Percentiles rank a stretch among this genome's conserved stretches.
phyloP scores from a whole-genome alignment of 2,888 invertebrate species.

The Proisotoma minuta region DNA sequence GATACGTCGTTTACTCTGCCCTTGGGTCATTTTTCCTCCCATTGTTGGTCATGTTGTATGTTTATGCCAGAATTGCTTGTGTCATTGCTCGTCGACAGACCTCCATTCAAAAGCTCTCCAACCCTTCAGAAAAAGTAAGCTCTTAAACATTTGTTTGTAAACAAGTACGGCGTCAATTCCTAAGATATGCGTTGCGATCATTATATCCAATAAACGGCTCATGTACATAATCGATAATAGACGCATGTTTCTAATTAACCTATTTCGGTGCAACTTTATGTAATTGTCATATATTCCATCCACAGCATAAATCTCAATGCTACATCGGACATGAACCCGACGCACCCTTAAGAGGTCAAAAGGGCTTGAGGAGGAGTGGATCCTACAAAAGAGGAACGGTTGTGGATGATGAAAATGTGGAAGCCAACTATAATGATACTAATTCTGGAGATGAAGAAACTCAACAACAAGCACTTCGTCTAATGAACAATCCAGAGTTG shows the following conservation, averaged over 20 bases:
- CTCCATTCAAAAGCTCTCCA: conserved; percentile 49
- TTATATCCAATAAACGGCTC: no score
- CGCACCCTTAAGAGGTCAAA: no score
- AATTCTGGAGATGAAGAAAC: conserved; percentile 4
- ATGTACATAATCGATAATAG: no score
- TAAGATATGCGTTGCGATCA: no score
- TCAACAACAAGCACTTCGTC: not conserved
- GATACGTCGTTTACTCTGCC: conserved; percentile 93
- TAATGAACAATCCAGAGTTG: not conserved
- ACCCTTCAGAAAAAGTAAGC: conserved; percentile 52
- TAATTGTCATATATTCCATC: no score
- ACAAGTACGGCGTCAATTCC: no score
- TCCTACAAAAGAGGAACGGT: no score
- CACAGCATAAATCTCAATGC: no score
- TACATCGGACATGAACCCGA: no score
- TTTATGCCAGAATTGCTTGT: conserved; percentile 60
- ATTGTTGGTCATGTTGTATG: conserved; percentile 90
- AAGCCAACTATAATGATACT: not conserved
- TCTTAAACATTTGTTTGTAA: no score
- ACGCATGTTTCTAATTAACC: conserved; percentile 13
- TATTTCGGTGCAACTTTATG: conserved; percentile 12
- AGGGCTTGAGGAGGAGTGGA: no score
- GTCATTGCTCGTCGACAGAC: conserved; percentile 75
- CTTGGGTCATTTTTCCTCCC: conserved; percentile 95
- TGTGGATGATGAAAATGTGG: conserved; percentile 6